A percentile compares a stretch with the other conserved stretches of the same genome.
Evolutionary conservation across 2,888 invertebrate genomes (phyloP).

Genomic region (Imbricaverruca yamaguchii): DNA sequence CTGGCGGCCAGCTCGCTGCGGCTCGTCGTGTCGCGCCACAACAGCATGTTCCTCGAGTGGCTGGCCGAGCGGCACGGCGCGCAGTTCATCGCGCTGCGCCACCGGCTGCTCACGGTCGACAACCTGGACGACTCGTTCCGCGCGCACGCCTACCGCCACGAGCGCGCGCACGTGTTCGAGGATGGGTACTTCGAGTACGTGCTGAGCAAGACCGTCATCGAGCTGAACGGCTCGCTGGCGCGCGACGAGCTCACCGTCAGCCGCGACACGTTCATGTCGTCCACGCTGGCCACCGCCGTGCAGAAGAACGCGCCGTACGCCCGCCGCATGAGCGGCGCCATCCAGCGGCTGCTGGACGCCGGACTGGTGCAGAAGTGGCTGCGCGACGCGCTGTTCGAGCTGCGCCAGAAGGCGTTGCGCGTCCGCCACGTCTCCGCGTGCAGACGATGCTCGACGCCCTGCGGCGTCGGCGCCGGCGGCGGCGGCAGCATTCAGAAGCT

Average conservation of each 20-base stretch:
- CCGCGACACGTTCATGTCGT: conserved; percentile 1
- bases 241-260: neutral
- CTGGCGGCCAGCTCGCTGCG: neutral
- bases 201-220: neutral
- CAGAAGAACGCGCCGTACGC: conserved; percentile 4
- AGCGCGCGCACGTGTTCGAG: neutral
- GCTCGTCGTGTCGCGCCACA: neutral
- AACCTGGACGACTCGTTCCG: neutral
- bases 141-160: neutral
- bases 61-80: neutral
- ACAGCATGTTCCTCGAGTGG: conserved; percentile 14
- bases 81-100: neutral
- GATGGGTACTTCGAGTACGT: conserved; percentile 12
- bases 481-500: neutral
- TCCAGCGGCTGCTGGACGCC: neutral
- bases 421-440: neutral
- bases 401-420: neutral
- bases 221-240: neutral
- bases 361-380: neutral
- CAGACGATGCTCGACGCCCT: neutral
- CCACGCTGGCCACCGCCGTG: neutral
- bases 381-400: neutral
- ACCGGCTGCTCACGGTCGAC: neutral
- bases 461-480: neutral
- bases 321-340: neutral